Percentiles rank a stretch among this genome's conserved stretches.
phyloP scores from a whole-genome alignment of 2,888 invertebrate species.

The Leptopilina myrica region DNA sequence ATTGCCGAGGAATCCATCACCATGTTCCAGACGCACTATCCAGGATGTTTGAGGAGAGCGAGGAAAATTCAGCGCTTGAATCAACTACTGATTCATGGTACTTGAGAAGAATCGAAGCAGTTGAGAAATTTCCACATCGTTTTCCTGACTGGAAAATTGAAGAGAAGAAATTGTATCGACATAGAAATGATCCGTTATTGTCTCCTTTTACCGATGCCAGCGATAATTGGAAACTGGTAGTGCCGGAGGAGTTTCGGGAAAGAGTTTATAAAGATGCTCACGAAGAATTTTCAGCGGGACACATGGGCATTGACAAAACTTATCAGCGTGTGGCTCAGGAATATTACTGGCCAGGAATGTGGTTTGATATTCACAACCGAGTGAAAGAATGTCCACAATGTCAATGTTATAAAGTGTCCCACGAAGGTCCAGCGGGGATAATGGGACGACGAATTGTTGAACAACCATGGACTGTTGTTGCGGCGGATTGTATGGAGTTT shows the following conservation, averaged over 20 bases:
- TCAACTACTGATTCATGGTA: not conserved
- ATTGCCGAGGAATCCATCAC: constrained; percentile 43
- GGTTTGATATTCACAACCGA: not conserved
- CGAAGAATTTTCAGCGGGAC: not conserved
- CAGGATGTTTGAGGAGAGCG: constrained; percentile 28
- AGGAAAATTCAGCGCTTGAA: not conserved
- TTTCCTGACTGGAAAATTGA: not conserved
- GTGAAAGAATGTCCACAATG: not conserved
- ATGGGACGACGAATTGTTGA: constrained; percentile 12
- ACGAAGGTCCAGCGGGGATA: constrained; percentile 4
- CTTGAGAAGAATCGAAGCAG: not conserved
- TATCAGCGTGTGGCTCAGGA: not conserved
- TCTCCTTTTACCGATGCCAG: not conserved
- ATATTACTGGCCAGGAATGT: constrained; percentile 39
- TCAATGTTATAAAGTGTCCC: constrained; percentile 1
- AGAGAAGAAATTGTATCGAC: not conserved
- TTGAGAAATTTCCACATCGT: not conserved
- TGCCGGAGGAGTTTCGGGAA: not conserved
- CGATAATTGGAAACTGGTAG: not conserved
- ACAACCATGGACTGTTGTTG: constrained; percentile 27
- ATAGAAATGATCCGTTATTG: not conserved
- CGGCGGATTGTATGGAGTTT: constrained; percentile 28
- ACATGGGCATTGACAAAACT: not conserved
- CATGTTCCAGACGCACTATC: constrained; percentile 52
- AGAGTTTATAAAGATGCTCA: not conserved